Base-by-base conservation (phyloP, 2,797 vertebrate genomes). In the Poecilia picta region DNA sequence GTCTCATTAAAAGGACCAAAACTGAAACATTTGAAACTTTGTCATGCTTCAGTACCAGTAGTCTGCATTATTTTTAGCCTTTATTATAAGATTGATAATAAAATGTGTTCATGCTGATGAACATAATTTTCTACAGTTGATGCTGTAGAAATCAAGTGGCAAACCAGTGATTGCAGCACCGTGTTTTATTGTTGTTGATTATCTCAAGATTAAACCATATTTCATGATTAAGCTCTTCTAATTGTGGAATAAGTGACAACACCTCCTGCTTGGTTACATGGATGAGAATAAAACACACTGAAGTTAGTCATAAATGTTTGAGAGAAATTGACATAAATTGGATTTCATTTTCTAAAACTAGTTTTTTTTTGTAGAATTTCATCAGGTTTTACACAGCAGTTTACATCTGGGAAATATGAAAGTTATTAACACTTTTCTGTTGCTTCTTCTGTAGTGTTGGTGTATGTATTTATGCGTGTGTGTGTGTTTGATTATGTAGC, bases 301-400 rank as follows among this genome's bases (percentile, higher is more conserved):
- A 87, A 72, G 13, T 77, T 36, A 15, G n/a, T 23, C 20, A 73
- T 6, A 25, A 66, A 74, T 68, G 76, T 81, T 86, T 86, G 43
- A 75, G 47, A 72, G 71, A 39, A 74, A 74, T n/a, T 11, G 73
- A 23, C n/a, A 76, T 39, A 76, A 76, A 41, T 70, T 49, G 4
- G 76, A 18, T 57, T 73, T 73, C n/a, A 77, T 79, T 82, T 33
- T 43, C 70, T 43, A 72, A 80, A 78, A 13, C 59, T 59, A 84
- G 36, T 72, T 49, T 72, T 49, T 49, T 8, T 76, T 28, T 51
- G 18, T 46, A 66, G 51, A 49, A 71, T 64, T 64, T 43, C 28
- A 74, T 74, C 72, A 83, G 16, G 8, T 76, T 82, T 57, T 64
- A 73, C 36, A 57, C 62, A 68, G 53, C 77, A n/a, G 72, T 83